Evolutionary conservation across 2,888 invertebrate genomes (phyloP).

Genomic region (Dromius quadrimaculatus): DNA sequence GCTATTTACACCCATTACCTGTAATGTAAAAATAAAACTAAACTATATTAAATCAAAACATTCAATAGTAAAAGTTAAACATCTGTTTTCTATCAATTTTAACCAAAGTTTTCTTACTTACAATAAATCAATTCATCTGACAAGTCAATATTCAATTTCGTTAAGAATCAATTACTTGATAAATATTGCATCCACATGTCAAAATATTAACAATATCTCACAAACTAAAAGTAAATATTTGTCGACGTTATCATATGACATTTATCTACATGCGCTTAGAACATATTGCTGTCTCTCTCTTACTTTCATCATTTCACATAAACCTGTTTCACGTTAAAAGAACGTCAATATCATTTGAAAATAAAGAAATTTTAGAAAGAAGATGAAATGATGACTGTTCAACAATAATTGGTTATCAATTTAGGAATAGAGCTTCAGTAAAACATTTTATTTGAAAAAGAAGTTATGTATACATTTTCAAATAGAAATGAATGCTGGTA

Average conservation of each 20-base stretch:
- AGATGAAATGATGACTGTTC: no score
- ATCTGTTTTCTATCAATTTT: slow-evolving; percentile 12
- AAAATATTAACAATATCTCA: slow-evolving; percentile 37
- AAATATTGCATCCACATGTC: slow-evolving; percentile 39
- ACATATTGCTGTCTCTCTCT: slow-evolving; percentile 19
- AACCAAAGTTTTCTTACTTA: slow-evolving; percentile 17
- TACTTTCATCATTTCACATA: not conserved
- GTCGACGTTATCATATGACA: slow-evolving; percentile 45
- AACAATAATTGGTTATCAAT: no score
- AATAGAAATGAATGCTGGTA: no score
- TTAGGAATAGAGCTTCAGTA: no score
- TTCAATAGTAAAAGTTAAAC: slow-evolving; percentile 21
- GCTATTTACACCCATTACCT: slow-evolving; percentile 68
- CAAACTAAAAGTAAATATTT: slow-evolving; percentile 49
- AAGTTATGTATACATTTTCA: no score
- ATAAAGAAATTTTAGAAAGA: no score
- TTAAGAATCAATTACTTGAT: slow-evolving; percentile 4
- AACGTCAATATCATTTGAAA: slow-evolving; percentile 48
- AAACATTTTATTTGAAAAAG: no score
- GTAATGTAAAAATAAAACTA: slow-evolving; percentile 22
- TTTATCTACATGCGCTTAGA: slow-evolving; percentile 43
- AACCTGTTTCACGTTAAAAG: slow-evolving; percentile 26
- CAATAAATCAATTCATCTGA: slow-evolving; percentile 37
- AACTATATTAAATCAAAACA: slow-evolving; percentile 43
- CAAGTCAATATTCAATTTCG: slow-evolving; percentile 25